Percentiles rank a stretch among this genome's conserved stretches.
Conservation (phyloP, 2,113 vertebrate genomes). For the Gasterosteus nipponicus region DNA sequence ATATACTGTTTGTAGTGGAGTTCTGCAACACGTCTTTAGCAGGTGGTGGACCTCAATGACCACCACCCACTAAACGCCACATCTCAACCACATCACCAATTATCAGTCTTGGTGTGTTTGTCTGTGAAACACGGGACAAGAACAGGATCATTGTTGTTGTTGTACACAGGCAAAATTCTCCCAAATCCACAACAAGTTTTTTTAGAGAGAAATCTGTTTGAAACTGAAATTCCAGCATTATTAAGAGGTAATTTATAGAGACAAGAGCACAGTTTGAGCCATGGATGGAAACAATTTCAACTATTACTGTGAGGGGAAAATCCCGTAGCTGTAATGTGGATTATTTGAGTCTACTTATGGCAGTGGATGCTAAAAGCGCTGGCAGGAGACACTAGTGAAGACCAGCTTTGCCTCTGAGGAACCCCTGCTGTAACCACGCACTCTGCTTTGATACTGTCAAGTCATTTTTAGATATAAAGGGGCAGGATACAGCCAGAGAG, state of each 20-base stretch:
- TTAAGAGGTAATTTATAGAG: background rate
- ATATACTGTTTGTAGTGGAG: background rate
- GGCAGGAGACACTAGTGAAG: background rate
- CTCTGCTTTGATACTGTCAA: slow-evolving; percentile 33
- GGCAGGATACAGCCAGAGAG: slow-evolving; percentile 38
- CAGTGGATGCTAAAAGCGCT: background rate
- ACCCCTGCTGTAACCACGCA: slow-evolving; percentile 34
- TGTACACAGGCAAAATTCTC: background rate
- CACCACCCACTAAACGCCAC: slow-evolving; percentile 20
- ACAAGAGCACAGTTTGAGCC: background rate
- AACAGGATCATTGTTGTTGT: background rate
- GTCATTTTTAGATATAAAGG: slow-evolving; percentile 36
- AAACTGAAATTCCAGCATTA: background rate
- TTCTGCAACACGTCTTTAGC: background rate
- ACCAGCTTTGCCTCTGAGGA: slow-evolving; percentile 3
- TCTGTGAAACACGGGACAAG: background rate
- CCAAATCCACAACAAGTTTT: background rate
- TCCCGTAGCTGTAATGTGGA: background rate
- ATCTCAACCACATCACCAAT: slow-evolving; percentile 7
- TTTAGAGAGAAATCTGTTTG: background rate
- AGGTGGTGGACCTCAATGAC: background rate
- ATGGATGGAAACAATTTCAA: slow-evolving; percentile 11
- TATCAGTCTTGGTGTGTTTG: slow-evolving; percentile 4
- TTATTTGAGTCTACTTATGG: background rate
- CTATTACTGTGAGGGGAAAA: background rate